Conservation (phyloP, 2,888 invertebrate species). For the Hyposoter didymator region DNA sequence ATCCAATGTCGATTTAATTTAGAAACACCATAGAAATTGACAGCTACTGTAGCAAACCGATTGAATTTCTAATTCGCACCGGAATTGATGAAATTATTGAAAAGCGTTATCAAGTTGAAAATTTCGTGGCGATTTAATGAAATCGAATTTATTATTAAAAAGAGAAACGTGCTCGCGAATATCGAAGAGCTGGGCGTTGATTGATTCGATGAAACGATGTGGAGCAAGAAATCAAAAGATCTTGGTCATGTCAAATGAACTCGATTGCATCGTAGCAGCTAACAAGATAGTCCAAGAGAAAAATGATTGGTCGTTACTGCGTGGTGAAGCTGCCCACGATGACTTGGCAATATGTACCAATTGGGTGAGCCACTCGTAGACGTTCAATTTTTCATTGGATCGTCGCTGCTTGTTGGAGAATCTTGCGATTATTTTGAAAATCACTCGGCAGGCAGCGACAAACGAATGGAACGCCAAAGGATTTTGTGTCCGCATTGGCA, state of each 20-base stretch:
- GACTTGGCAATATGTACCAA: slow-evolving; percentile 24
- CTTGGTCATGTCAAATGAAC: slow-evolving; percentile 13
- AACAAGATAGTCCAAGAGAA: slow-evolving; percentile 44
- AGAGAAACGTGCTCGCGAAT: background rate
- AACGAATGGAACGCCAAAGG: background rate
- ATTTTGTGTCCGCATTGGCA: background rate
- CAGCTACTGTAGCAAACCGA: too few species aligned
- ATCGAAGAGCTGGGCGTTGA: background rate
- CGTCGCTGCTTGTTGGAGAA: slow-evolving; percentile 8
- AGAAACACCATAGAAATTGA: too few species aligned
- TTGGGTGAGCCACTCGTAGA: slow-evolving; percentile 1
- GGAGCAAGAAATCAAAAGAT: slow-evolving; percentile 14
- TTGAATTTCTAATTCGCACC: too few species aligned
- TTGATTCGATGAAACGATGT: background rate
- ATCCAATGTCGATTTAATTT: too few species aligned
- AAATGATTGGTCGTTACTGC: background rate
- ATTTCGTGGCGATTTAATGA: background rate
- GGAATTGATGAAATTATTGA: background rate
- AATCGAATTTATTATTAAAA: background rate
- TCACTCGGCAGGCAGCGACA: background rate
- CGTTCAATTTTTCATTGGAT: slow-evolving; percentile 1
- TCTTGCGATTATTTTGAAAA: slow-evolving; percentile 8
- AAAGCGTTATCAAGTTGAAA: background rate
- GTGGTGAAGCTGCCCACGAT: slow-evolving; percentile 12
- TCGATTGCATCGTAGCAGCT: slow-evolving; percentile 32